Conservation (phyloP, 2,113 vertebrate genomes). For the Eclectus roratus region DNA sequence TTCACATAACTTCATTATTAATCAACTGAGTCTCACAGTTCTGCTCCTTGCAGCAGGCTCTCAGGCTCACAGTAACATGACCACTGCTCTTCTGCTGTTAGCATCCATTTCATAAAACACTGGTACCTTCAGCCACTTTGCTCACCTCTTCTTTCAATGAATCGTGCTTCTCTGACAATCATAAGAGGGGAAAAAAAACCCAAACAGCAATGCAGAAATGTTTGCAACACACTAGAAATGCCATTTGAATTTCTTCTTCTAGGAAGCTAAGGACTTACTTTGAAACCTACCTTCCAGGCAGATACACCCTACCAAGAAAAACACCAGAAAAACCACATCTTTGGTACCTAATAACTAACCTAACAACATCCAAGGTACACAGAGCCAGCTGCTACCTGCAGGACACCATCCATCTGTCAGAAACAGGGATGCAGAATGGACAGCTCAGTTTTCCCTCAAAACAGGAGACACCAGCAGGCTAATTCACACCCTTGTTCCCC, state of each 20-base stretch:
- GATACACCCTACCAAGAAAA: neutral
- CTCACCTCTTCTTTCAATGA: neutral
- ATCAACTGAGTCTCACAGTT: neutral
- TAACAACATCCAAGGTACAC: neutral
- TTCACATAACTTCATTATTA: neutral
- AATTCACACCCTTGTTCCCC: neutral
- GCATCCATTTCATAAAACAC: neutral
- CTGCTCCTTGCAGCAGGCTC: neutral
- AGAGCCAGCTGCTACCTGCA: neutral
- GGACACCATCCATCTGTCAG: neutral
- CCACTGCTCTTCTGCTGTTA: neutral
- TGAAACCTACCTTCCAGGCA: neutral
- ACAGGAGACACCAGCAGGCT: neutral
- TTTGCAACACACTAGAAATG: neutral
- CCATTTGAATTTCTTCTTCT: neutral
- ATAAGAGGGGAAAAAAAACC: fast-evolving
- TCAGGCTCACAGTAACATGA: neutral
- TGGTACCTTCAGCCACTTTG: neutral
- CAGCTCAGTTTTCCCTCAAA: neutral
- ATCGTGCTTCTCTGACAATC: neutral
- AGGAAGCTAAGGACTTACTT: neutral
- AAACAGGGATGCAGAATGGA: neutral
- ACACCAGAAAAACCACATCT: neutral
- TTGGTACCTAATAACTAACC: neutral
- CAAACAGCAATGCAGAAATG: neutral